Percentiles rank a stretch among this genome's conserved stretches.
phyloP scores from a whole-genome alignment of 2,797 vertebrate genomes.

The Megaceryle alcyon region DNA sequence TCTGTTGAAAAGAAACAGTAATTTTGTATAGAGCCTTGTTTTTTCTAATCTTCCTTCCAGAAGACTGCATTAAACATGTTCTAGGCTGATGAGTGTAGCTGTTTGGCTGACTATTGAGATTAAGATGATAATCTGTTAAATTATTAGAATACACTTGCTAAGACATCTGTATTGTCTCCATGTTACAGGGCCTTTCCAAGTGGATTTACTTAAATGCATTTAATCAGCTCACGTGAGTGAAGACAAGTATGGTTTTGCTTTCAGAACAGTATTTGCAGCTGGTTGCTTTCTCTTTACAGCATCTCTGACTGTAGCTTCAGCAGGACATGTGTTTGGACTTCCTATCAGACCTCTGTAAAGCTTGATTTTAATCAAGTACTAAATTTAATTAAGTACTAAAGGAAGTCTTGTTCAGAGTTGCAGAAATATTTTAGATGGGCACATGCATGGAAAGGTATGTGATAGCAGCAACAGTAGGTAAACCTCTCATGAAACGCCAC shows the following conservation, averaged over 20 bases:
- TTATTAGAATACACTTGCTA: not conserved
- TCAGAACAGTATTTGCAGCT: not conserved
- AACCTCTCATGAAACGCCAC: fast-evolving
- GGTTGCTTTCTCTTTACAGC: not conserved
- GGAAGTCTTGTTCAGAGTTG: not conserved
- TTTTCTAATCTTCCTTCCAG: not conserved
- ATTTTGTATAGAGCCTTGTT: not conserved
- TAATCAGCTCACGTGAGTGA: not conserved
- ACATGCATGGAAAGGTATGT: not conserved
- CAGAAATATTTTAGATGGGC: not conserved
- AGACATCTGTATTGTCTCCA: not conserved
- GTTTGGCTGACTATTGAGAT: not conserved
- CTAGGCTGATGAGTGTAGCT: not conserved
- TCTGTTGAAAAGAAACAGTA: not conserved
- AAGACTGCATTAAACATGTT: not conserved
- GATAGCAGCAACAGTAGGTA: not conserved
- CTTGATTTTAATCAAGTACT: not conserved
- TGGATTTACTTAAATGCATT: not conserved
- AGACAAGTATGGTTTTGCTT: not conserved
- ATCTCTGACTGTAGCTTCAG: not conserved
- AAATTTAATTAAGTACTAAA: no score
- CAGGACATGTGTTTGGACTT: not conserved
- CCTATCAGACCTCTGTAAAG: not conserved
- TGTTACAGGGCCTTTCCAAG: not conserved
- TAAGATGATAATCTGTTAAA: not conserved